Evolutionary conservation across 1,140 invertebrate species (phyloP).

Genomic region (Liolophura sinensis): DNA sequence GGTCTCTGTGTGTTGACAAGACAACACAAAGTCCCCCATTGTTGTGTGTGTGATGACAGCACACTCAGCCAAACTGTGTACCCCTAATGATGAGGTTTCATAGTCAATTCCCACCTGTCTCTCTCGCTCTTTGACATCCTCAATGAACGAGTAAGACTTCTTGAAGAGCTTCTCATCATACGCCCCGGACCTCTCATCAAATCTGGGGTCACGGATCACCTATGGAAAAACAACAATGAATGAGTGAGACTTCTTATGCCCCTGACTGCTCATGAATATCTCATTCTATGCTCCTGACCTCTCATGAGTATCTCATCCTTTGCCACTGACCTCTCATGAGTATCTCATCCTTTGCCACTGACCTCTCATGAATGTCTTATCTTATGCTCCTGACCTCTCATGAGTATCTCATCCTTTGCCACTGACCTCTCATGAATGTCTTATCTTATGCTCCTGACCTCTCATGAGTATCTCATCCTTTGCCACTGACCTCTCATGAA

Average conservation of each 20-base stretch:
- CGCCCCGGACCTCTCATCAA: conserved; percentile 77
- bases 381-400: too few species aligned
- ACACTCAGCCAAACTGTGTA: too few species aligned
- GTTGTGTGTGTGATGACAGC: too few species aligned
- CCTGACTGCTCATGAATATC: conserved; percentile 4
- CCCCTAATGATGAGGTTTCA: too few species aligned
- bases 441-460: too few species aligned
- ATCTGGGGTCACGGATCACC: conserved; percentile 71
- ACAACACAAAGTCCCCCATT: too few species aligned
- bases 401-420: background rate
- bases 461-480: background rate
- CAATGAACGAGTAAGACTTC: conserved; percentile 76
- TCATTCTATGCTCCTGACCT: conserved; percentile 1
- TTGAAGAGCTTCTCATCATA: conserved; percentile 75
- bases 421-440: conserved; percentile 8
- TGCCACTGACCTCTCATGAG: too few species aligned
- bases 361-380: too few species aligned
- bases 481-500: conserved; percentile 1
- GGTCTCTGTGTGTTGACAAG: too few species aligned
- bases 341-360: background rate
- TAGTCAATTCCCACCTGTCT: conserved; percentile 31
- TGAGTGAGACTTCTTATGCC: background rate
- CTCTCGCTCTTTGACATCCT: conserved; percentile 57
- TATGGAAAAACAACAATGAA: conserved; percentile 7
- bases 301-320: too few species aligned